These are phyloP conservation scores for Rhincodon typus DNA, from an alignment of 2,797 vertebrate genomes.

Conservation along the genomic window DNA sequence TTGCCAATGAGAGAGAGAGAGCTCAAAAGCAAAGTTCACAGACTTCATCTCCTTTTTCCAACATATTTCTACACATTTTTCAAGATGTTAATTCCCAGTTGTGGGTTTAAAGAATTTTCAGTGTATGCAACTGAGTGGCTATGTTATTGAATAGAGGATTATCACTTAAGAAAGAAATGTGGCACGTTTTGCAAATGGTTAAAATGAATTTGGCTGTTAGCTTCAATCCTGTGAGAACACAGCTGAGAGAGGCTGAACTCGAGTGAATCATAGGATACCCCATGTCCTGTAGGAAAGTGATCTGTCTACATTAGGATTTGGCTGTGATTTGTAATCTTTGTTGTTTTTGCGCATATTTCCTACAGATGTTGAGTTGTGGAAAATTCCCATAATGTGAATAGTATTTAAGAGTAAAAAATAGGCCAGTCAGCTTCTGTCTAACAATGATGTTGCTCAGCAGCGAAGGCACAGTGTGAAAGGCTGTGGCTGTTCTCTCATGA, in stretches of 20 bases:
- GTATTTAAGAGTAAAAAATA: background rate
- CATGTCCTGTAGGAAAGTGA: background rate
- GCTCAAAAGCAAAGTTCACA: background rate
- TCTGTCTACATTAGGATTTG: background rate
- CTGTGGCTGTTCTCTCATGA: background rate
- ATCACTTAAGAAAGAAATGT: background rate
- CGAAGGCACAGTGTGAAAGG: background rate
- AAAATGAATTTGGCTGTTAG: background rate
- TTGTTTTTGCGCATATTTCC: background rate
- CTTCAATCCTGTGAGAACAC: background rate
- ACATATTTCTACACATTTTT: background rate
- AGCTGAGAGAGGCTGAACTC: background rate
- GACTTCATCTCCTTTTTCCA: background rate
- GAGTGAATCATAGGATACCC: background rate
- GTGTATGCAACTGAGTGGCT: background rate
- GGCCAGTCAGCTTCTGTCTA: background rate
- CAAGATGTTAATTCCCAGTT: background rate
- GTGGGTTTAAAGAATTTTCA: background rate
- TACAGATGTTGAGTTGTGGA: slow-evolving; percentile 9
- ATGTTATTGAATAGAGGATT: background rate
- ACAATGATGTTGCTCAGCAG: background rate
- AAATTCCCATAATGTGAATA: background rate
- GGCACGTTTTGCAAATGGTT: background rate
- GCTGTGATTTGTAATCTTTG: background rate
- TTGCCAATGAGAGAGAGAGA: background rate